Conservation (phyloP, 2,888 invertebrate species). For the Clivina fossor region DNA sequence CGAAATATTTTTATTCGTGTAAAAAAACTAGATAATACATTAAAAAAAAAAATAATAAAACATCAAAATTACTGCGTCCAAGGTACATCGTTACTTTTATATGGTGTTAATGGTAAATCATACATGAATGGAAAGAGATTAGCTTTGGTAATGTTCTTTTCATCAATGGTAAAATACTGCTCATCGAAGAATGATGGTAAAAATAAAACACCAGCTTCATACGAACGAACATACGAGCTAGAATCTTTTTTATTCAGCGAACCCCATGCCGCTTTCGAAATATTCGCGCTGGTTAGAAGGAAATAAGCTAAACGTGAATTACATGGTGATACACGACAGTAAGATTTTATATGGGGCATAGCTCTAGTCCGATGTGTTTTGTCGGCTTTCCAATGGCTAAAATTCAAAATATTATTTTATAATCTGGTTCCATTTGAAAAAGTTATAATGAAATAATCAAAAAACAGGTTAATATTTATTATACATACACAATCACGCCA, state of each 20-base stretch:
- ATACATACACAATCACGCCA: too few relatives aligned
- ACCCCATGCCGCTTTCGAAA: constrained; percentile 98
- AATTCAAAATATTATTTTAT: constrained; percentile 26
- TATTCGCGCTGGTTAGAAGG: constrained; percentile 87
- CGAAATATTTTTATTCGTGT: too few relatives aligned
- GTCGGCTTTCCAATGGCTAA: constrained; percentile 82
- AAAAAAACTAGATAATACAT: too few relatives aligned
- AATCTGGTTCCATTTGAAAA: background rate
- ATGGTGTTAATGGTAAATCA: constrained; percentile 78
- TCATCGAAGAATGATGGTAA: constrained; percentile 81
- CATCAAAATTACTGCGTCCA: constrained; percentile 55
- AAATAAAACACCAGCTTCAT: constrained; percentile 89
- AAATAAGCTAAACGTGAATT: constrained; percentile 74
- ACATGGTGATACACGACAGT: constrained; percentile 74
- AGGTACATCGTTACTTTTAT: constrained; percentile 67
- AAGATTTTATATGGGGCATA: constrained; percentile 95
- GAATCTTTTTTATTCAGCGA: constrained; percentile 63
- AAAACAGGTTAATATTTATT: too few relatives aligned
- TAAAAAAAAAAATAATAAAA: too few relatives aligned
- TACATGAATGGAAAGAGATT: constrained; percentile 70
- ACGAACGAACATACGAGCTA: constrained; percentile 74
- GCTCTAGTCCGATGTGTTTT: constrained; percentile 71
- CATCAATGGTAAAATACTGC: constrained; percentile 50
- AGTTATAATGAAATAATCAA: too few relatives aligned
- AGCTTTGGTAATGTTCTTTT: constrained; percentile 36